These are phyloP conservation scores for Ruditapes philippinarum DNA, from an alignment of 1,140 invertebrate species.

Conservation along the genomic window DNA sequence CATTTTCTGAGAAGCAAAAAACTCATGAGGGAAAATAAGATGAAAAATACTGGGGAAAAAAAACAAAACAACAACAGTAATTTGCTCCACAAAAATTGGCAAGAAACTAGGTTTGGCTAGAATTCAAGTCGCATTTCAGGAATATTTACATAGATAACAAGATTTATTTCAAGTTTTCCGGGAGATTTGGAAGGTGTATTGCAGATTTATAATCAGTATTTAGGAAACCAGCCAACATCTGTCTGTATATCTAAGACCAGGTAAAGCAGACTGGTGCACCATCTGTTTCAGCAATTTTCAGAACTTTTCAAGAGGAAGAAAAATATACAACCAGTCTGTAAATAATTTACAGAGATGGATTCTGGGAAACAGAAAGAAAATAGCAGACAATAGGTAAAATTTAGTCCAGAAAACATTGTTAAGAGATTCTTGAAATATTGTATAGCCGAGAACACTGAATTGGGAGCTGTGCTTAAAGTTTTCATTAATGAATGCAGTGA, in stretches of 20 bases:
- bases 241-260: neutral
- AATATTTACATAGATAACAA: conserved; percentile 28
- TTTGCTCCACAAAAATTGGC: conserved; percentile 19
- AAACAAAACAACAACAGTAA: neutral
- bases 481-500: too few species aligned
- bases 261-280: neutral
- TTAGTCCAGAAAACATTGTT: too few species aligned
- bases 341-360: neutral
- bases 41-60: neutral
- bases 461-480: too few species aligned
- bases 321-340: neutral
- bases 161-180: conserved; percentile 11
- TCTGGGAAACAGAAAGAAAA: neutral
- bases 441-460: too few species aligned
- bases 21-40: too few species aligned
- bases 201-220: conserved; percentile 27
- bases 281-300: neutral
- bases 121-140: conserved; percentile 13
- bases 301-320: neutral
- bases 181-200: conserved; percentile 4
- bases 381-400: neutral
- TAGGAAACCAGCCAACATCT: conserved; percentile 7
- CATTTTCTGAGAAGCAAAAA: too few species aligned
- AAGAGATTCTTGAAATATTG: too few species aligned
- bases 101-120: neutral